These are phyloP conservation scores for Caenorhabditis angaria DNA, from an alignment of 2,888 invertebrate genomes.

Conservation along the genomic window DNA sequence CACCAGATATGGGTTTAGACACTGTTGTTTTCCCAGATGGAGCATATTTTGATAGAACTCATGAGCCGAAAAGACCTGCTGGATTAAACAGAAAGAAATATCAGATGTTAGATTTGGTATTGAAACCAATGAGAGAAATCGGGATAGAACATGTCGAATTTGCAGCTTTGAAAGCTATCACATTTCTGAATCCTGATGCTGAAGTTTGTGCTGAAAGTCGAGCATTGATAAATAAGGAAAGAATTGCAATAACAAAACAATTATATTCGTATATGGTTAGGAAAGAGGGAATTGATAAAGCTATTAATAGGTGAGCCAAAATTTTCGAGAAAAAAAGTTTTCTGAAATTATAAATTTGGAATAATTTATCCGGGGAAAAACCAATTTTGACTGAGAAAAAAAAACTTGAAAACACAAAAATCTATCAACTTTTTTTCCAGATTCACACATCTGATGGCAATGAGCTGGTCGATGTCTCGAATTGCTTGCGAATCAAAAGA, in stretches of 20 bases:
- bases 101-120: constrained; percentile 68
- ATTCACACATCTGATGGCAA: constrained; percentile 67
- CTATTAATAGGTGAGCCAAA: constrained; percentile 59
- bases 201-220: constrained; percentile 58
- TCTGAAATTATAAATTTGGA: no score
- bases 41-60: constrained; percentile 65
- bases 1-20: constrained; percentile 66
- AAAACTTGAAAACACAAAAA: no score
- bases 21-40: constrained; percentile 70
- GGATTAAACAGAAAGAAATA: constrained; percentile 59
- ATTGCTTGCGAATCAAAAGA: constrained; percentile 71
- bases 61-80: constrained; percentile 59
- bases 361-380: no score
- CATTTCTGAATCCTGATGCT: constrained; percentile 71
- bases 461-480: constrained; percentile 69
- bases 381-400: no score
- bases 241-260: constrained; percentile 65
- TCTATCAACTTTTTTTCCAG: constrained; percentile 32
- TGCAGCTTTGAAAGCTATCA: constrained; percentile 70
- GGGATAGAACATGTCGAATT: constrained; percentile 68
- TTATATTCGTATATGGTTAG: constrained; percentile 66
- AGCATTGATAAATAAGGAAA: constrained; percentile 52
- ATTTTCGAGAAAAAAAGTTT: no score
- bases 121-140: constrained; percentile 67
- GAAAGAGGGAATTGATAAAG: constrained; percentile 63